Percentiles rank a stretch among this genome's conserved stretches.
Evolutionary conservation across 1,140 invertebrate species (phyloP).

Genomic region (Heliconius hewitsoni): DNA sequence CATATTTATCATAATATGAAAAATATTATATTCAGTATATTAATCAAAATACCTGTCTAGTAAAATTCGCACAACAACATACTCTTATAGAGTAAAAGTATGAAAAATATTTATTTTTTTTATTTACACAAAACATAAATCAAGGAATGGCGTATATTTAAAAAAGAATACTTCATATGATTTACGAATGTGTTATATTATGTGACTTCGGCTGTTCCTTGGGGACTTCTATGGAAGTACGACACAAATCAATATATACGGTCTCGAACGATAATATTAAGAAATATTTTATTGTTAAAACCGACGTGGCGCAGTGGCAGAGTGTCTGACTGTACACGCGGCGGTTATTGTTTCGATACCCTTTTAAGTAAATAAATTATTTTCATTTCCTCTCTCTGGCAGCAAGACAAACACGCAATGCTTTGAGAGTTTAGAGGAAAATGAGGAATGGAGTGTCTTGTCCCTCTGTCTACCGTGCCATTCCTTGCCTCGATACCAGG

Average conservation of each 20-base stretch:
- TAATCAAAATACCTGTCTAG: neutral
- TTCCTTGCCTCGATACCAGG: no score
- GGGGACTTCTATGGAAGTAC: slow-evolving; percentile 26
- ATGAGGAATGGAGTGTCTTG: neutral
- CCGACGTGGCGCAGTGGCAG: no score
- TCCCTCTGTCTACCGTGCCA: neutral
- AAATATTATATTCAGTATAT: neutral
- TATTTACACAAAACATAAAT: slow-evolving; percentile 10
- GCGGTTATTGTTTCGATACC: no score
- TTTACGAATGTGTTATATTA: slow-evolving; percentile 28
- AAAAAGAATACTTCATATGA: slow-evolving; percentile 28
- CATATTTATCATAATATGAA: no score
- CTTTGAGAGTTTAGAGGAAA: neutral
- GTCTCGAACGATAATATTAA: neutral
- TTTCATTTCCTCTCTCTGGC: no score
- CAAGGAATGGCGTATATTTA: slow-evolving; percentile 30
- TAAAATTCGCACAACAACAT: neutral
- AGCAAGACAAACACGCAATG: neutral
- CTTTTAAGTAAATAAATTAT: no score
- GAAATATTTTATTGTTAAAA: neutral
- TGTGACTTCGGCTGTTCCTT: slow-evolving; percentile 20
- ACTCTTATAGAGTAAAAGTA: neutral
- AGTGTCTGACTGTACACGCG: no score
- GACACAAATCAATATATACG: slow-evolving; percentile 29
- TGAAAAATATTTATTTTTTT: slow-evolving; percentile 8